Evolutionary conservation across 2,797 vertebrate species (phyloP).

Genomic region (Graptemys geographica): DNA sequence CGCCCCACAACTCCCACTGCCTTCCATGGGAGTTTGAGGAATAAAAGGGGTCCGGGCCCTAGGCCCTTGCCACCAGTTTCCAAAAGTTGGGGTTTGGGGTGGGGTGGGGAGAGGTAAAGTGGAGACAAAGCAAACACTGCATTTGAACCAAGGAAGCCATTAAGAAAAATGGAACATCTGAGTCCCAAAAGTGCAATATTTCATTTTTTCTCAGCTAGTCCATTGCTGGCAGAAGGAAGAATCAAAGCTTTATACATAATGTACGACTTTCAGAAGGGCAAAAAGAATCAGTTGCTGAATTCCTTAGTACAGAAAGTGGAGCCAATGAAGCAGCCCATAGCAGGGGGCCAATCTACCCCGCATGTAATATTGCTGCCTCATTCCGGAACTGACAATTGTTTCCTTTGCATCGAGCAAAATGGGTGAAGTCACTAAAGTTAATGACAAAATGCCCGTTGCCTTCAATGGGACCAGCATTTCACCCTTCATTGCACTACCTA

Average conservation of each 20-base stretch:
- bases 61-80: background rate
- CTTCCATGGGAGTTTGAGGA: background rate
- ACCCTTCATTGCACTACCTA: background rate
- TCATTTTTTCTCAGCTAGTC: background rate
- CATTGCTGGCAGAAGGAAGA: background rate
- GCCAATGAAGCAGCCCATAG: background rate
- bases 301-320: background rate
- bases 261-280: background rate
- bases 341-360: background rate
- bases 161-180: background rate
- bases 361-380: background rate
- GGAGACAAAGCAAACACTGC: background rate
- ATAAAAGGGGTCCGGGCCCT: background rate
- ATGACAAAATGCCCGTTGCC: background rate
- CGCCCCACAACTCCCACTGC: background rate
- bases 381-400: background rate
- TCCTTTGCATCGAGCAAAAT: background rate
- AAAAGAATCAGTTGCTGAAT: background rate
- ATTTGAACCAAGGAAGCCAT: background rate
- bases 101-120: background rate
- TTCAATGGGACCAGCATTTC: background rate
- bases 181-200: background rate
- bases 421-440: background rate
- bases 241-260: fast-evolving
- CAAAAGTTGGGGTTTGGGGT: background rate